phyloP scores from a whole-genome alignment of 2,113 vertebrate genomes.

The Calyptomena viridis region DNA sequence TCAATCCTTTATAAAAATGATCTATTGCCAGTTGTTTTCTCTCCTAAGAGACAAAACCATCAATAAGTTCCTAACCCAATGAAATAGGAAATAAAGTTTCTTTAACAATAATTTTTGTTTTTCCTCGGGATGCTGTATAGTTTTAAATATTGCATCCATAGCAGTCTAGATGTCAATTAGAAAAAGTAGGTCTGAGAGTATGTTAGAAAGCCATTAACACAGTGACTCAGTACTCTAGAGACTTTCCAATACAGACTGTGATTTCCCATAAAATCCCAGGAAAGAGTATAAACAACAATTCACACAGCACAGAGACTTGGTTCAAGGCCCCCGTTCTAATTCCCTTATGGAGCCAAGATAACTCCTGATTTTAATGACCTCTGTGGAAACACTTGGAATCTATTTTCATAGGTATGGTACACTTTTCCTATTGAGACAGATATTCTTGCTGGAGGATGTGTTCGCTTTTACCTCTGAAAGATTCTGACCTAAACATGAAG shows the following conservation, averaged over 20 bases:
- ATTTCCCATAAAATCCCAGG: background rate
- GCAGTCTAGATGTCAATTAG: background rate
- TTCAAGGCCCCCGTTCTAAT: background rate
- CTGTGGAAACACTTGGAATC: background rate
- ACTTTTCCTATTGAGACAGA: background rate
- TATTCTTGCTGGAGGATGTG: background rate
- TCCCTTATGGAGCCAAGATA: background rate
- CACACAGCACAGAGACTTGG: background rate
- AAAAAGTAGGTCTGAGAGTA: background rate
- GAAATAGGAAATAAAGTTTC: background rate
- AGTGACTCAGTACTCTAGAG: background rate
- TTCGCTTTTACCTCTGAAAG: background rate
- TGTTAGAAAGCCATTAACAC: background rate
- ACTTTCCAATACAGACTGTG: background rate
- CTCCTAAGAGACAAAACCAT: background rate
- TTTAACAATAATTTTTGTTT: background rate
- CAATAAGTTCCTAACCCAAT: background rate
- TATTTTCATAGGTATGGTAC: background rate
- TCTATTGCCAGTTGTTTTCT: background rate
- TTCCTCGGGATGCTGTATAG: background rate
- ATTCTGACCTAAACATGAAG: background rate
- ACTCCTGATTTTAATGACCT: background rate
- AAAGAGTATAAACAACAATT: background rate
- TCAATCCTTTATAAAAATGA: background rate
- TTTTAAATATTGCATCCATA: background rate